Conservation (phyloP, 2,888 invertebrate species). For the Nasonia oneida region DNA sequence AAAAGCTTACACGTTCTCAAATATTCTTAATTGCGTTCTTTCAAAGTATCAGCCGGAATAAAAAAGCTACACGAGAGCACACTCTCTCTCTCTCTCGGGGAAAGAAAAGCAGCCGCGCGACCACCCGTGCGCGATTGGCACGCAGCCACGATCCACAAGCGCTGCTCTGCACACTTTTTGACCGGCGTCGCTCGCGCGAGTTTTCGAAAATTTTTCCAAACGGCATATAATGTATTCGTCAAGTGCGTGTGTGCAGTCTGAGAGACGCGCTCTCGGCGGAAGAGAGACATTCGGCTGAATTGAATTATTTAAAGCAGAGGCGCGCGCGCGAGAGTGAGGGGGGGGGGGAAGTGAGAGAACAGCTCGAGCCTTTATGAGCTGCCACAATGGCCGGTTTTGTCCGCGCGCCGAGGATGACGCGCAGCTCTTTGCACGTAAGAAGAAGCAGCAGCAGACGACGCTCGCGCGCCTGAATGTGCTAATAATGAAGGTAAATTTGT, state of each 20-base stretch:
- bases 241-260: background rate
- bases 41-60: slow-evolving; percentile 42
- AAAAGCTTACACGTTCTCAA: slow-evolving; percentile 31
- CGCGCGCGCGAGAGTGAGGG: slow-evolving; percentile 59
- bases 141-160: slow-evolving; percentile 47
- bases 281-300: slow-evolving; percentile 75
- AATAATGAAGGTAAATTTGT: slow-evolving; percentile 78
- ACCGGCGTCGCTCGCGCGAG: background rate
- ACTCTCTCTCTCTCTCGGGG: too few relatives aligned
- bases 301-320: slow-evolving; percentile 76
- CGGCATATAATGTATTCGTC: slow-evolving; percentile 12
- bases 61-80: slow-evolving; percentile 19
- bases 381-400: slow-evolving; percentile 76
- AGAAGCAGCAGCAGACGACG: slow-evolving; percentile 61
- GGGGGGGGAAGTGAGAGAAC: slow-evolving; percentile 63
- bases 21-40: slow-evolving; percentile 60
- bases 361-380: slow-evolving; percentile 75
- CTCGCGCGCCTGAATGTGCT: slow-evolving; percentile 73
- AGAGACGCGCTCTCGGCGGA: background rate
- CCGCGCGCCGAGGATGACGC: slow-evolving; percentile 62
- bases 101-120: background rate
- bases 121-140: slow-evolving; percentile 58
- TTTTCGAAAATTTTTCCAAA: slow-evolving; percentile 28
- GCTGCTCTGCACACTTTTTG: slow-evolving; percentile 15
- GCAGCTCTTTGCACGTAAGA: slow-evolving; percentile 67